Conservation (phyloP, 1,140 invertebrate species). For the Neotoxoptera formosana region DNA sequence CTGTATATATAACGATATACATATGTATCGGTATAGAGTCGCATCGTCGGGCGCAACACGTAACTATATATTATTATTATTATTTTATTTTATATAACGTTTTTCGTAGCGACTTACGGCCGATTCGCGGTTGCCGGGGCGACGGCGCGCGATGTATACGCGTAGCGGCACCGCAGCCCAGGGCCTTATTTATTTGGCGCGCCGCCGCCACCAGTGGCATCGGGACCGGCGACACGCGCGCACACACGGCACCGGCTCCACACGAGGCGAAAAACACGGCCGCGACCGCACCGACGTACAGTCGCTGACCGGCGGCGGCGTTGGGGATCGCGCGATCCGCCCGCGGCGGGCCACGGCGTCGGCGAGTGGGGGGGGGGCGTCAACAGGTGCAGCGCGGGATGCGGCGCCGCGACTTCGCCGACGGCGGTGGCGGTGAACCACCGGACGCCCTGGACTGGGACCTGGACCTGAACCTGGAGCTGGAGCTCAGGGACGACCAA, state of each 20-base stretch:
- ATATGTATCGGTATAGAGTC: background rate
- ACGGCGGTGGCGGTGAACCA: conserved; percentile 28
- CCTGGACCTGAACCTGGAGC: conserved; percentile 44
- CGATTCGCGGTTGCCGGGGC: conserved; percentile 18
- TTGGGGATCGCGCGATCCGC: background rate
- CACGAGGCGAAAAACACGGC: background rate
- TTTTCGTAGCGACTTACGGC: background rate
- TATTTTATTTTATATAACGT: background rate
- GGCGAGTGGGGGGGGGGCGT: background rate
- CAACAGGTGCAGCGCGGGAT: conserved; percentile 4
- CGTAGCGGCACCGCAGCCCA: background rate
- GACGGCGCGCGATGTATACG: conserved; percentile 9
- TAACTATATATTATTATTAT: background rate
- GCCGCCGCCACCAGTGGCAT: conserved; percentile 25
- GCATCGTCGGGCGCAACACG: background rate
- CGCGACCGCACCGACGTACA: background rate
- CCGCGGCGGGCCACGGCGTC: background rate
- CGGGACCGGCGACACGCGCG: conserved; percentile 32
- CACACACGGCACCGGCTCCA: background rate
- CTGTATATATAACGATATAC: too few species aligned
- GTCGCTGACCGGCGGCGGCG: background rate
- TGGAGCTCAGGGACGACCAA: conserved; percentile 51
- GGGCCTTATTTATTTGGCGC: conserved; percentile 35
- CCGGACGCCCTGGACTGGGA: conserved; percentile 52
- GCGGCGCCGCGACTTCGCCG: conserved; percentile 9